These are phyloP conservation scores for Boloria euphrosyne DNA, from an alignment of 2,888 invertebrate genomes.

Conservation along the genomic window DNA sequence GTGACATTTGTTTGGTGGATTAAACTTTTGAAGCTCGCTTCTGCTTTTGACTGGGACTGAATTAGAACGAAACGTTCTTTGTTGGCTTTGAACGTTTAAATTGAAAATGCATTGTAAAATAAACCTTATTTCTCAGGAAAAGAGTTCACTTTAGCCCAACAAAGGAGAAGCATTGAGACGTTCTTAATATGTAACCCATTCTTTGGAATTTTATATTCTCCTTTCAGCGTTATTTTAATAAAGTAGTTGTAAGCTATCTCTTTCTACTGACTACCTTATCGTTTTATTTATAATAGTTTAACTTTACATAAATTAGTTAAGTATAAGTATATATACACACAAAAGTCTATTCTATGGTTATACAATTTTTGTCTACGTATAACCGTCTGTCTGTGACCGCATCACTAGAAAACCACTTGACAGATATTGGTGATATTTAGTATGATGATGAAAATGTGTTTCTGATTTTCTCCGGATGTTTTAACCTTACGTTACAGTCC, in stretches of 20 bases:
- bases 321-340: too few species aligned
- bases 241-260: constrained; percentile 21
- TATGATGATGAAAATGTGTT: too few species aligned
- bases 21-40: constrained; percentile 20
- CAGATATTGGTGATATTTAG: too few species aligned
- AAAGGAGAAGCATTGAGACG: constrained; percentile 27
- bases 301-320: not conserved
- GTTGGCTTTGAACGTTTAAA: constrained; percentile 23
- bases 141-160: constrained; percentile 14
- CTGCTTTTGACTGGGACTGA: constrained; percentile 28
- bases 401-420: too few species aligned
- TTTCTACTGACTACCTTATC: constrained; percentile 14
- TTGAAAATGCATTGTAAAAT: constrained; percentile 11
- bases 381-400: too few species aligned
- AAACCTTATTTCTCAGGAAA: not conserved
- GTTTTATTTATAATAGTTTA: constrained; percentile 1
- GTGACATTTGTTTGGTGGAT: constrained; percentile 20
- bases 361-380: too few species aligned
- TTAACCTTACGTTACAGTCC: too few species aligned
- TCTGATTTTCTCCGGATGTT: too few species aligned
- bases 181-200: constrained; percentile 27
- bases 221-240: constrained; percentile 26
- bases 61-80: constrained; percentile 28
- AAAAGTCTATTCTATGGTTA: too few species aligned
- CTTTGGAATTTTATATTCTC: constrained; percentile 29